Base-by-base conservation (phyloP, 2,797 vertebrate species). In the Miichthys miiuy region DNA sequence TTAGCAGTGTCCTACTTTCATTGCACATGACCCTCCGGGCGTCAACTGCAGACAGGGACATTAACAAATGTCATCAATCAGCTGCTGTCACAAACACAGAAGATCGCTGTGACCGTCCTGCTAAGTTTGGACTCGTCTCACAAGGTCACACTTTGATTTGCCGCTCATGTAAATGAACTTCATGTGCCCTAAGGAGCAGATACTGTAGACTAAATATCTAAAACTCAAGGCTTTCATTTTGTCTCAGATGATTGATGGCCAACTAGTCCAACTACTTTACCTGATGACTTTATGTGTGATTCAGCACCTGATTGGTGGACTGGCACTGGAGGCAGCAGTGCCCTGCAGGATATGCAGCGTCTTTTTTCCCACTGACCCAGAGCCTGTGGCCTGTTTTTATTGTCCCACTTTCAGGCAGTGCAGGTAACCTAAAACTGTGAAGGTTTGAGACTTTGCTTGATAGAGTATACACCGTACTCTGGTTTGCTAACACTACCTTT, bases 291-390 rank as follows among this genome's bases (percentile, higher is more conserved):
- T 25, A 18, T 17, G 52, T 79, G 73, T 77, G 72, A 63, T 73
- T 76, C 67, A 52, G 42, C 30, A 20, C 16, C 48, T 54, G 47
- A 70, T 64, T 61, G 58, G 52, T n/a, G 51, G 50, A 66, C 66
- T 2, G 51, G 44, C 65, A 63, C 68, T 57, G 66, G 52, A 80
- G 73, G 65, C 61, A 73, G 70, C 52, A 47, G 50, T 8, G 60
- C 34, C 75, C 72, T 87, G 58, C 66, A 72, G 30, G 56, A 61
- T 61, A 50, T 30, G 57, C 62, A 69, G 56, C 42, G 17, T 82
- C 44, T 81, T 72, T 77, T 81, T 86, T 72, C 88, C 76, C 80
- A 86, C 75, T 86, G 85, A 90, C 88, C 82, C 73, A 92, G 65
- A 89, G 77, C 81, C 79, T 82, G 82, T 88, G 83, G 84, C 81